Conservation (phyloP, 64 coral and sea anemone species). For the Acropora yongei region DNA sequence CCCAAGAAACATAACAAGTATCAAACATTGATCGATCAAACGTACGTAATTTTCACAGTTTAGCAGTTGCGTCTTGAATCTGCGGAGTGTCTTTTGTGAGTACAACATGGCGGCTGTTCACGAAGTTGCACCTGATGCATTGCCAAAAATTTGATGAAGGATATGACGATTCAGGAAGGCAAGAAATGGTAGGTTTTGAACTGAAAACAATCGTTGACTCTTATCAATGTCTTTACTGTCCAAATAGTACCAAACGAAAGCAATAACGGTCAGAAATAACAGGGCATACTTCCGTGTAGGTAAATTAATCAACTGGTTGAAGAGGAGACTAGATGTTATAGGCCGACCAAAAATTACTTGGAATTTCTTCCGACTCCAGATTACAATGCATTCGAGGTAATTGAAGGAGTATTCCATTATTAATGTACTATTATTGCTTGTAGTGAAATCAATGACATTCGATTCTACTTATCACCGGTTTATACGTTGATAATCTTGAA, state of each 20-base stretch:
- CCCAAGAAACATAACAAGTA: too few species aligned
- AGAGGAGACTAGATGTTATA: conserved; percentile 95
- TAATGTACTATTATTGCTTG: background rate
- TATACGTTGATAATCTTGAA: too few species aligned
- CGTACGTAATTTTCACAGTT: too few species aligned
- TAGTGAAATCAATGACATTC: too few species aligned
- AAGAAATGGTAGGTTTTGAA: conserved; percentile 86
- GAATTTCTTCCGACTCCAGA: conserved; percentile 89
- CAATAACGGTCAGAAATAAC: too few species aligned
- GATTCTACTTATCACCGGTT: too few species aligned
- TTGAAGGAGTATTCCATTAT: background rate
- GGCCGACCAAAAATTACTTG: conserved; percentile 97
- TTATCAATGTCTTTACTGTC: too few species aligned
- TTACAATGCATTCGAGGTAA: conserved; percentile 83
- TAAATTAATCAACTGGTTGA: conserved; percentile 98
- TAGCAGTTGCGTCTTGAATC: too few species aligned
- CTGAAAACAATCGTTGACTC: too few species aligned
- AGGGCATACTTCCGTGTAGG: conserved; percentile 27
- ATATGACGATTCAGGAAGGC: conserved; percentile 91
- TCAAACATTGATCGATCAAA: too few species aligned
- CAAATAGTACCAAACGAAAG: too few species aligned
- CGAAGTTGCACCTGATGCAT: conserved; percentile 94
- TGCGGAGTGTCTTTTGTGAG: too few species aligned
- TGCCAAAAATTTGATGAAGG: conserved; percentile 98
- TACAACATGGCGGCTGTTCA: conserved; percentile 94